These are phyloP conservation scores for Anneissia japonica DNA, from an alignment of 35 echinoderm and acorn worm genomes.

Conservation along the genomic window DNA sequence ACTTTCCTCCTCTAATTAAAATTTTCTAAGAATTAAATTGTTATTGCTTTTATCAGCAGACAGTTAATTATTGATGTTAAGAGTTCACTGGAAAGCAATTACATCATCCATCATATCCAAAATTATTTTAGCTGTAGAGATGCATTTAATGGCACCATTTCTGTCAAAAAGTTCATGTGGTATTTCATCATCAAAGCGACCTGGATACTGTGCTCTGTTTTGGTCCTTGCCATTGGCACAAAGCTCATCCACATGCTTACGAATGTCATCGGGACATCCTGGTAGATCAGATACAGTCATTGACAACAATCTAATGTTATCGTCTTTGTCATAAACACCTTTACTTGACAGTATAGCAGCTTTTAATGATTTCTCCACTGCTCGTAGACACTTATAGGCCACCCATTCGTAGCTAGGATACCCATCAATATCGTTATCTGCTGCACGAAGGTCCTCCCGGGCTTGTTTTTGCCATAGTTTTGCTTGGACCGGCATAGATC, in stretches of 20 bases:
- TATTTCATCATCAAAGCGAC: not conserved
- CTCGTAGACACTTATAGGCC: conserved; percentile 9
- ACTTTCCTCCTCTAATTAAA: too few species aligned
- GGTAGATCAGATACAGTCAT: not conserved
- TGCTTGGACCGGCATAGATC: not conserved
- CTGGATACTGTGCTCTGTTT: not conserved
- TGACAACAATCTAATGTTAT: not conserved
- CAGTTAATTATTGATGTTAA: too few species aligned
- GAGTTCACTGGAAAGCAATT: too few species aligned
- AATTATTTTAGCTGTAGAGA: not conserved
- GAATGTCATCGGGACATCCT: not conserved
- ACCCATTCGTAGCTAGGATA: not conserved
- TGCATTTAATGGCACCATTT: not conserved
- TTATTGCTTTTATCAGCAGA: too few species aligned
- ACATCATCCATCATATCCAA: not conserved
- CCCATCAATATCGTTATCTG: not conserved
- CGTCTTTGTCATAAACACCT: not conserved
- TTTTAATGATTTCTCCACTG: conserved; percentile 30
- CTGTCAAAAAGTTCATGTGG: not conserved
- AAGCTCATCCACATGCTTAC: not conserved
- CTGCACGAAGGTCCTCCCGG: conserved; percentile 10
- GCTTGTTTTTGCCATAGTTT: conserved; percentile 27
- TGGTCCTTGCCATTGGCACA: not conserved
- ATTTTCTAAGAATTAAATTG: too few species aligned
- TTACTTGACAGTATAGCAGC: not conserved